Base-by-base conservation (phyloP, 2,113 vertebrate genomes). In the Periophthalmodon schlosseri region DNA sequence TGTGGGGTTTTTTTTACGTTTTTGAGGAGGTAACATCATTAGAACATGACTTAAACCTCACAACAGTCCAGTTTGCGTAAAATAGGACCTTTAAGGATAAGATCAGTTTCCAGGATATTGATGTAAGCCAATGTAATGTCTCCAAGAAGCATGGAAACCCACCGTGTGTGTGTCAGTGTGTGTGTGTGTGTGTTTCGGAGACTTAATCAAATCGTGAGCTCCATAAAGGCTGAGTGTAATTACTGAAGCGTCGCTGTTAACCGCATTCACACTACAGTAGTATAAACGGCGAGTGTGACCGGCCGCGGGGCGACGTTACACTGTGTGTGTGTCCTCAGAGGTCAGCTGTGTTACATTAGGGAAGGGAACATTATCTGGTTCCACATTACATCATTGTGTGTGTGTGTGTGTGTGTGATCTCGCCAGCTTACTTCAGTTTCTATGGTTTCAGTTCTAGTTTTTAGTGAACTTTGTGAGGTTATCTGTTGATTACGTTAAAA, bases 151-250 rank as follows among this genome's bases (percentile, higher is more conserved):
- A 39, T 7, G 36, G 36, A 39, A 39, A 39, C 36, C 8, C 36
- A 39, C 1, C 36, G 36, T 39, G 36, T 39, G 36, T 74, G 54
- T 70, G 56, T 70, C 2, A 2, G 28, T 28, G 28, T 28, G 28
- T 28, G 28, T 61, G 50, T 58, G 18, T 70, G 36, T 74, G 54
- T 70, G 60, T 69, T n/a, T 16, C 18, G 44, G 72, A 64, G 65
- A 65, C 66, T 82, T n/a, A 85, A 86, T 83, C 81, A 57, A 72
- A 36, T 84, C 86, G 20, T 61, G 79, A 74, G 52, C 54, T 69
- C 5, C 11, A 28, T 80, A 68, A 80, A 24, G 74, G 74, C 64
- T 57, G 50, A 75, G 70, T 76, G 36, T 80, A 81, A 86, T 82
- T 81, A 79, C 69, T 68, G 71, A 63, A 65, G 63, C 74, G 21